Base-by-base conservation (phyloP, 2,888 invertebrate genomes). In the Dicyrtoma fusca region DNA sequence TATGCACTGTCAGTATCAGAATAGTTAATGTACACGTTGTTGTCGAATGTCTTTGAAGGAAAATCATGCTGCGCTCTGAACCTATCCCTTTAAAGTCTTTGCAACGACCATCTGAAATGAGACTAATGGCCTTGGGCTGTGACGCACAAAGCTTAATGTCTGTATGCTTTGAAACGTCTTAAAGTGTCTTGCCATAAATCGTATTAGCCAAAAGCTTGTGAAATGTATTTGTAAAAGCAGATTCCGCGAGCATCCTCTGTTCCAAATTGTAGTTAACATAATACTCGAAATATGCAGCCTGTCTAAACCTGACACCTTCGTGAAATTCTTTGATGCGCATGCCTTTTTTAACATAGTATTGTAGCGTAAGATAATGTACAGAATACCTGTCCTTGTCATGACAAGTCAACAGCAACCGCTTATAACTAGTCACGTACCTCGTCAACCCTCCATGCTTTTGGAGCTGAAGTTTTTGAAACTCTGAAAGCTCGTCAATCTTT, bases 61-160 rank as follows among this genome's bases (percentile, higher is more conserved):
- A 10, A 57, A 23, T 25, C 1, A 57, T 19, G 19, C 25, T 25
- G 25, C 23, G 2, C 25, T 57, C 25, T 3, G 8, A 21, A 5
- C 13, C 11, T 3, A 57, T 8, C 14, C 26, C 25, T 57, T 21
- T 23, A 57, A 57, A 57, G 13, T 13, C 13, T 5, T 57, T 25
- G 14, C 23, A 21, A 23, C 26, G 10, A 8, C 25, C 25, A 21
- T 17, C 8, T 3, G 25, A 23, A 5, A 21, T 21, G 13, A 25
- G 14, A 25, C 26, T 3, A 13, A 25, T 26, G 13, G 25, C 23
- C 1, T 57, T 13, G 23, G 57, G 25, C 26, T 25, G 23, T 3
- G 57, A 21, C 1, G 57, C 26, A 57, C 57, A 57, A 14, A 57
- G 23, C 26, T 57, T 57, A 11, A 25, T 57, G 23, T 23, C 23